phyloP scores from a whole-genome alignment of 2,797 vertebrate species.

The Mormyrus proboscirostris region DNA sequence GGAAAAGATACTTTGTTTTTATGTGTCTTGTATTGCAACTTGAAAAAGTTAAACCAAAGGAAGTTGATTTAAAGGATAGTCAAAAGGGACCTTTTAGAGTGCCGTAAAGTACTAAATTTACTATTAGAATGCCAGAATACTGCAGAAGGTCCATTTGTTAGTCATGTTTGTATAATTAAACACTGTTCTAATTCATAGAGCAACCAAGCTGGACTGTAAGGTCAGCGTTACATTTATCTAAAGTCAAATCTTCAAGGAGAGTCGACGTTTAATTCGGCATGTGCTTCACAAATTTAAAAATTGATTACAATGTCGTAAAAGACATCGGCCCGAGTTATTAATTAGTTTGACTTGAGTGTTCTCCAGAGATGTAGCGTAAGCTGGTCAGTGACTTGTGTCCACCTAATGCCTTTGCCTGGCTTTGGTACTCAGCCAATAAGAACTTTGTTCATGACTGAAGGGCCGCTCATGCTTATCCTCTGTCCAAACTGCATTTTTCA shows the following conservation, averaged over 20 bases:
- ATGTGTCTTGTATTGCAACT: not conserved
- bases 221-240: not conserved
- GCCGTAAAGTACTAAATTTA: not conserved
- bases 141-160: not conserved
- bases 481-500: conserved; percentile 21
- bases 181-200: not conserved
- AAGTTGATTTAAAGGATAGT: not conserved
- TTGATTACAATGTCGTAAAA: not conserved
- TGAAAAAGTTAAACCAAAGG: not conserved
- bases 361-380: not conserved
- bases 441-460: not conserved
- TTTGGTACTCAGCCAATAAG: conserved; percentile 30
- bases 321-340: not conserved
- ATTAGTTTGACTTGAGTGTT: not conserved
- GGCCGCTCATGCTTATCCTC: conserved; percentile 15
- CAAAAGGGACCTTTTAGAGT: not conserved
- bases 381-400: not conserved
- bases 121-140: not conserved
- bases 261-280: not conserved
- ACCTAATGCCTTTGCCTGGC: conserved; percentile 21
- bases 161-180: not conserved
- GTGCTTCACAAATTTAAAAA: not conserved
- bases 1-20: not conserved
- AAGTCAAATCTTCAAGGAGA: not conserved
- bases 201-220: not conserved